phyloP scores from a whole-genome alignment of 2,888 invertebrate genomes.

The Formica aserva region DNA sequence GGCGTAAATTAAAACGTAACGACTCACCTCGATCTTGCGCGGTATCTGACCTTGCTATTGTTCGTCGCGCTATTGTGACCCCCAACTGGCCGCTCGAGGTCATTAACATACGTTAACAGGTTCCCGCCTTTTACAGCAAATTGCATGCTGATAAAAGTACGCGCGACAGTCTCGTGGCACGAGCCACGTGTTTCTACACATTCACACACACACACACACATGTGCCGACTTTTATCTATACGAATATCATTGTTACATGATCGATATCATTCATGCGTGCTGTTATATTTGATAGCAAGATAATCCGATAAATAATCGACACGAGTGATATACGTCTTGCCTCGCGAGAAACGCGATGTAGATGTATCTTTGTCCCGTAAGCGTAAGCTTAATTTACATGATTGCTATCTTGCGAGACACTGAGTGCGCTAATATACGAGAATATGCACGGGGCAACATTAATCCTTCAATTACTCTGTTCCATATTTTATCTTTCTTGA shows the following conservation, averaged over 20 bases:
- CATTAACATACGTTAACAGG: slow-evolving; percentile 59
- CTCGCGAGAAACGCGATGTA: background rate
- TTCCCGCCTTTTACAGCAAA: slow-evolving; percentile 52
- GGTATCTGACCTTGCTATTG: slow-evolving; percentile 58
- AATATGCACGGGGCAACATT: background rate
- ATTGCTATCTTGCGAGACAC: background rate
- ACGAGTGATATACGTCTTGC: background rate
- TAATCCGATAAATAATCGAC: slow-evolving; percentile 3
- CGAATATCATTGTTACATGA: slow-evolving; percentile 30
- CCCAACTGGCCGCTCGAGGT: slow-evolving; percentile 37
- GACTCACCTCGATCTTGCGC: slow-evolving; percentile 28
- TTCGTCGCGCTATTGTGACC: slow-evolving; percentile 59
- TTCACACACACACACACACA: background rate
- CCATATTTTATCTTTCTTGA: background rate
- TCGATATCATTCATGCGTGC: slow-evolving; percentile 11
- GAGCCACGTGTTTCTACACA: background rate
- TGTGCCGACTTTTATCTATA: slow-evolving; percentile 18
- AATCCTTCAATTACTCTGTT: background rate
- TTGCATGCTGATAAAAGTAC: slow-evolving; percentile 59
- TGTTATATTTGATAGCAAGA: slow-evolving; percentile 5
- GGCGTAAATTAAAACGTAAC: slow-evolving; percentile 65
- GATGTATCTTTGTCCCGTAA: background rate
- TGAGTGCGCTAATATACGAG: background rate
- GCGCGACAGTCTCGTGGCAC: slow-evolving; percentile 21
- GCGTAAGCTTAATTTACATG: background rate